Evolutionary conservation across 1,140 invertebrate genomes (phyloP), one percentile per base, ranked within the genome.

Genomic region (Cardiocondyla obscurior): DNA sequence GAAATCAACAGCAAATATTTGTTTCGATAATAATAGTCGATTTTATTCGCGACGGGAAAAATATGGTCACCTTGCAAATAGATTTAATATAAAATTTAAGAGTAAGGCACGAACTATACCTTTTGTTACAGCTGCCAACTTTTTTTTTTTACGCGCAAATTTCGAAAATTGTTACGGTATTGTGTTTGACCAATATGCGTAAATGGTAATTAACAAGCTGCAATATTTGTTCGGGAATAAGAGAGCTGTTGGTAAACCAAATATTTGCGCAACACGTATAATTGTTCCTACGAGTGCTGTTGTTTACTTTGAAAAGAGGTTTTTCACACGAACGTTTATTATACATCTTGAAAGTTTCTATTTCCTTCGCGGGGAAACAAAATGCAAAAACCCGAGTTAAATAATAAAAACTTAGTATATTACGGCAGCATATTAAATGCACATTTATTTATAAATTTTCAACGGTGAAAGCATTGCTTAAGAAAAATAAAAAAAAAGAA

Each of bases 141-240:
- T 74, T 58, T 7, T 30, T 62, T 74, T 58, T 7, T 30, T 12
- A 53, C 16, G 12, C 6, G 0, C 5, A n/a, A 7, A 3, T 22
- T 64, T 67, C 0, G 28, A 30, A 39, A 67, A 79, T 79, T 53
- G 30, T 16, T 42, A 22, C 19, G 28, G 1, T 77, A 39, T 28
- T 79, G 62, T 22, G 12, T 53, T 28, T 30, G 14, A 0, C 0
- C 30, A 25, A n/a, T 19, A 22, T 30, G n/a, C 42, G 30, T 7
- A 16, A 69, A 79, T 3, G 49, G 1, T 55, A 69, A 67, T 57
- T 55, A 79, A 79, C 22, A 69, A 79, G 19, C 49, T 79, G 7
- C 19, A 25, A 3, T 49, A 14, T 51, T 79, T 22, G 25, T 42
- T 60, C 10, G 46, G n/a, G 46, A 53, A 69, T 53, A 39, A 67